A percentile compares a stretch with the other conserved stretches of the same genome.
Conservation (phyloP, 2,888 invertebrate species). For the Xestoiulus laeticollis region DNA sequence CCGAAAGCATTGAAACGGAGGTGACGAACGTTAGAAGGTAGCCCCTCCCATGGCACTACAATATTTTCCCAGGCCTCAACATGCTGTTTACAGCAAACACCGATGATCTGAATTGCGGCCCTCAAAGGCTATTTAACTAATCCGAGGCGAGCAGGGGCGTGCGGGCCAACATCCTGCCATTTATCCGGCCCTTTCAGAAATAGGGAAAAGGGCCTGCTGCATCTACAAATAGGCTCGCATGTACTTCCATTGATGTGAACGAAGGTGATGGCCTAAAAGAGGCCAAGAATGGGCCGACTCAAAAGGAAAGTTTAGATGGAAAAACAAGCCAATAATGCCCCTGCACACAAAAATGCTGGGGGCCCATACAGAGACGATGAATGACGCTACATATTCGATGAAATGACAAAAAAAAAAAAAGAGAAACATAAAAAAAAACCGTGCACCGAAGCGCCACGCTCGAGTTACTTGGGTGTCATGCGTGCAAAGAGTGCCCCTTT, state of each 20-base stretch:
- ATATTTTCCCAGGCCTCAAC: slow-evolving; percentile 52
- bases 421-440: neutral
- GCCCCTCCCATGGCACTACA: slow-evolving; percentile 46
- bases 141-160: slow-evolving; percentile 49
- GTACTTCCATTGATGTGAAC: slow-evolving; percentile 29
- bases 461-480: slow-evolving; percentile 29
- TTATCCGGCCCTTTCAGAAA: slow-evolving; percentile 18
- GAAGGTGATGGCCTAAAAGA: slow-evolving; percentile 40
- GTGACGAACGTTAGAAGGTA: slow-evolving; percentile 32
- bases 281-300: neutral
- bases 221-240: slow-evolving; percentile 42
- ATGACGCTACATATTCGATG: neutral
- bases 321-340: slow-evolving; percentile 10
- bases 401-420: neutral
- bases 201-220: slow-evolving; percentile 36
- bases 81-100: slow-evolving; percentile 52
- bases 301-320: slow-evolving; percentile 40
- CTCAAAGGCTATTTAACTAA: slow-evolving; percentile 51
- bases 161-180: slow-evolving; percentile 30
- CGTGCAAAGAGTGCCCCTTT: neutral
- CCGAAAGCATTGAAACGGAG: slow-evolving; percentile 18
- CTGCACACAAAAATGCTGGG: neutral
- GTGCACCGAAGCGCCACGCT: neutral
- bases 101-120: slow-evolving; percentile 49
- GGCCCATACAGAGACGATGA: neutral